These are phyloP conservation scores for Ormyrus thymus DNA, from an alignment of 2,888 invertebrate genomes.

Conservation along the genomic window DNA sequence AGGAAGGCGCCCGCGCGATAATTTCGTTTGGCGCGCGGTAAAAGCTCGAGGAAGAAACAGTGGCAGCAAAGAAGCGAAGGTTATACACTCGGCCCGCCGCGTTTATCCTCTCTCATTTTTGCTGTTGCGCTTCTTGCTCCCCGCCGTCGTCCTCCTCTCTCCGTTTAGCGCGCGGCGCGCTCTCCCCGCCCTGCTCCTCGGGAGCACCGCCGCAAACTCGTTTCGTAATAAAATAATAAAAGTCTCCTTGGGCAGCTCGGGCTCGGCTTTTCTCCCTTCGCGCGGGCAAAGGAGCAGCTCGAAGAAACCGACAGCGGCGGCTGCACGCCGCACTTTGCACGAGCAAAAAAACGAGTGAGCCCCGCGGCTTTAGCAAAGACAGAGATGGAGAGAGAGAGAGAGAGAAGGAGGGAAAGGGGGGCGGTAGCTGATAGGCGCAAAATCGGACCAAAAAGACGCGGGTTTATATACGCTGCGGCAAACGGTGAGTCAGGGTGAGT, in stretches of 20 bases:
- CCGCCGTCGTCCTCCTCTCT: neutral
- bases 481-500: conserved; percentile 6
- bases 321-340: conserved; percentile 26
- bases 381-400: conserved; percentile 27
- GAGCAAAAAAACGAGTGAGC: conserved; percentile 30
- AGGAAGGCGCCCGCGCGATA: conserved; percentile 2
- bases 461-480: neutral
- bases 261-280: conserved; percentile 5
- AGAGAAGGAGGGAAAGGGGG: conserved; percentile 15
- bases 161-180: too few species aligned
- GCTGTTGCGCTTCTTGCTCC: conserved; percentile 56
- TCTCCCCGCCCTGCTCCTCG: neutral
- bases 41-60: conserved; percentile 13
- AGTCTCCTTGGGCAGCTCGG: conserved; percentile 52
- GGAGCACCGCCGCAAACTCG: conserved; percentile 59
- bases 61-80: conserved; percentile 15
- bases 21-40: neutral
- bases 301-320: conserved; percentile 23
- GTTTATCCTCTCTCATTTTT: conserved; percentile 42
- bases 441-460: conserved; percentile 10
- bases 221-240: conserved; percentile 69
- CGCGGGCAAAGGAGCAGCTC: neutral
- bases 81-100: neutral
- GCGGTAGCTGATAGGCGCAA: neutral
- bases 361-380: conserved; percentile 41